These are phyloP conservation scores for Ormyrus pomaceus DNA, from an alignment of 2,888 invertebrate species.

Conservation along the genomic window DNA sequence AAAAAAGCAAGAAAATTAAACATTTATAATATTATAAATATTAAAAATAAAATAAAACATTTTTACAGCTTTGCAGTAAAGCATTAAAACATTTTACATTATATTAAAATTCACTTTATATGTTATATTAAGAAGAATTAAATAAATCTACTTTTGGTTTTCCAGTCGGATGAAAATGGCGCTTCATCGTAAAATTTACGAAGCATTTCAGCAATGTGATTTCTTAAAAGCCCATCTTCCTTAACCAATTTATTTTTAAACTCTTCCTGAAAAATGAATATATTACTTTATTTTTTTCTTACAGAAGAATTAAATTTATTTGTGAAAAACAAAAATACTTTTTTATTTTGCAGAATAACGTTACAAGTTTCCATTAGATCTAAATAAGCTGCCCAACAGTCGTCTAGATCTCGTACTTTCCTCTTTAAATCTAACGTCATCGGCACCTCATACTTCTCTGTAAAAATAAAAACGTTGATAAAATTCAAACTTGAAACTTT, in stretches of 20 bases:
- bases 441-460: slow-evolving; percentile 84
- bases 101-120: too few relatives aligned
- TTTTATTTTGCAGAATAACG: slow-evolving; percentile 83
- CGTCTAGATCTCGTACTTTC: slow-evolving; percentile 79
- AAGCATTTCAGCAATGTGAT: slow-evolving; percentile 82
- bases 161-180: slow-evolving; percentile 81
- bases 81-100: too few relatives aligned
- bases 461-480: not conserved
- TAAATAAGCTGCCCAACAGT: slow-evolving; percentile 85
- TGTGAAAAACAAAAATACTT: slow-evolving; percentile 73
- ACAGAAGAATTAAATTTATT: too few relatives aligned
- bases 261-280: slow-evolving; percentile 76
- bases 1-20: slow-evolving; percentile 24
- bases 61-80: too few relatives aligned
- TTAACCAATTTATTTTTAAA: slow-evolving; percentile 84
- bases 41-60: too few relatives aligned
- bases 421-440: slow-evolving; percentile 80
- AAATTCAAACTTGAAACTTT: slow-evolving; percentile 1
- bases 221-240: slow-evolving; percentile 84
- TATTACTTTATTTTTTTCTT: slow-evolving; percentile 15
- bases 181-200: slow-evolving; percentile 83
- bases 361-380: slow-evolving; percentile 83
- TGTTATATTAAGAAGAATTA: not conserved
- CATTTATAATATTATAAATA: too few relatives aligned
- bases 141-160: slow-evolving; percentile 61